Evolutionary conservation across 2,113 vertebrate genomes (phyloP), one percentile per base, ranked within the genome.

Genomic region (Dolichotis patagonum): DNA sequence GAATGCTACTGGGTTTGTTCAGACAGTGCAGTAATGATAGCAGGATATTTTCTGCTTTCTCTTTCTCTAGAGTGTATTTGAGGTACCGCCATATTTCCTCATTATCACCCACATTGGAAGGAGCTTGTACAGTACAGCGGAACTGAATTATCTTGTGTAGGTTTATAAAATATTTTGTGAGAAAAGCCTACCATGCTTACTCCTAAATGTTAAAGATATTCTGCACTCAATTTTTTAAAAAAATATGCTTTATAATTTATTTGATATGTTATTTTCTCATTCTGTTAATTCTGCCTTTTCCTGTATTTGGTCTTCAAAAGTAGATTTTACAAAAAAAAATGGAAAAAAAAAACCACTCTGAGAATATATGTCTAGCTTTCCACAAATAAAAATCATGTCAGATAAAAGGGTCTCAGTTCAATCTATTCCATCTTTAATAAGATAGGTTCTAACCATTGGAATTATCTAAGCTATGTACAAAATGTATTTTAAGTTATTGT

Each of bases 1-100:
- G n/a, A 96, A 78, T 84, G 7, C 86, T 97, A 83, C 7, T 85
- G 2, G 0, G 49, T 80, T 95, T 98, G 94, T 63, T 96, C 30
- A 90, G 32, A 78, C n/a, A 87, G 54, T 90, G 80, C 35, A 88
- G 1, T 78, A 67, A 26, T 90, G n/a, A 87, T 56, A 92, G 35
- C n/a, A 38, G 65, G 94, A 69, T 75, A 90, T 85, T 96, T 97
- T 97, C 13, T 4, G n/a, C n/a, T n/a, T n/a, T 83, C 58, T 97
- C 38, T 96, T 26, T 75, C n/a, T 97, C 71, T 89, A n/a, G 38
- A 93, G 63, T 58, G 30, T 46, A 87, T 96, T 81, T 41, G 52
- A 35, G 84, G 43, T 62, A 94, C 8, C 73, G 30, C 4, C 46
- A 58, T 94, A 88, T 65, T 69, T 97, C 20, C 82, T 97, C 17